Evolutionary conservation across 2,888 invertebrate genomes (phyloP).

Genomic region (Drosophila antonietae): DNA sequence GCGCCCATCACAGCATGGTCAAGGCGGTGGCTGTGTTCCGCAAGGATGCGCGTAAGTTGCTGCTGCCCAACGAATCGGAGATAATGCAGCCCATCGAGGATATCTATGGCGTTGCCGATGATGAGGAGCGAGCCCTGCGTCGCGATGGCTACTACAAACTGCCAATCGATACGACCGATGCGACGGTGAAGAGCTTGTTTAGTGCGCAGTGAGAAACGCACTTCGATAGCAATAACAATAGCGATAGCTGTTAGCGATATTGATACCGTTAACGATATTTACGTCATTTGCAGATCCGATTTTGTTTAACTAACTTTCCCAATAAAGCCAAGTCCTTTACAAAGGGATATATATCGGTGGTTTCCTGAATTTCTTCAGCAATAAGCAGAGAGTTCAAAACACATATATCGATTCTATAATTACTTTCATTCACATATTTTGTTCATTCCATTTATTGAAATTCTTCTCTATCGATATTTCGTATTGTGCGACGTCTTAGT

Average conservation of each 20-base stretch:
- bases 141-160: conserved; percentile 72
- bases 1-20: conserved; percentile 81
- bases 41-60: conserved; percentile 81
- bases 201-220: conserved; percentile 56
- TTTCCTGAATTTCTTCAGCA: neutral
- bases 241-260: neutral
- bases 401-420: too few species aligned
- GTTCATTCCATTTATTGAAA: too few species aligned
- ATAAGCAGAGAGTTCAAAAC: rapidly evolving
- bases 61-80: conserved; percentile 81
- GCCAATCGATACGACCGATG: conserved; percentile 70
- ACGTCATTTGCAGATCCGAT: conserved; percentile 5
- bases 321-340: conserved; percentile 6
- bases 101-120: conserved; percentile 77
- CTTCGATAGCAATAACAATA: neutral
- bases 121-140: conserved; percentile 68
- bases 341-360: neutral
- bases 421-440: too few species aligned
- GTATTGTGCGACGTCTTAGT: too few species aligned
- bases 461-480: too few species aligned
- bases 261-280: conserved; percentile 7
- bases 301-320: conserved; percentile 4
- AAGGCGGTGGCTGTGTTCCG: conserved; percentile 82
- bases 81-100: conserved; percentile 81
- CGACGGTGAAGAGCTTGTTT: conserved; percentile 69